Percentiles rank a stretch among this genome's conserved stretches.
Evolutionary conservation across 2,113 vertebrate genomes (phyloP).

Genomic region (Carollia perspicillata): DNA sequence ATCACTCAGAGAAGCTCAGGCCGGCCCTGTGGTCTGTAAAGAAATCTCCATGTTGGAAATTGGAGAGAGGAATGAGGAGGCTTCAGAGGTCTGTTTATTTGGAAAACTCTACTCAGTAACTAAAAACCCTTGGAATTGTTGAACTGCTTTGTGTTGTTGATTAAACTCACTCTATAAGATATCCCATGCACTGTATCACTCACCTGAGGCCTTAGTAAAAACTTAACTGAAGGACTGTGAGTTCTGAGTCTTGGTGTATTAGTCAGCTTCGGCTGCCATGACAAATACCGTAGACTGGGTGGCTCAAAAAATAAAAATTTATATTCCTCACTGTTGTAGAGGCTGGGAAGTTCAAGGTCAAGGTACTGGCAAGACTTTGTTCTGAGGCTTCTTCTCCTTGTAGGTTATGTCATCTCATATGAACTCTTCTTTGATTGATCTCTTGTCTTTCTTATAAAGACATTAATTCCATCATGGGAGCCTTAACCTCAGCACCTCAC

Average conservation of each 20-base stretch:
- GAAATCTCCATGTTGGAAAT: neutral
- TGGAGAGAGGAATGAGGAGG: neutral
- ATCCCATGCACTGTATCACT: fast-evolving
- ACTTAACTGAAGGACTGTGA: neutral
- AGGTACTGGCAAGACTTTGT: neutral
- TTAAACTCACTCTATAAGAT: neutral
- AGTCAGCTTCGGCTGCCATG: neutral
- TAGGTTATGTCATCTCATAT: neutral
- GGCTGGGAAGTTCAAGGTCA: neutral
- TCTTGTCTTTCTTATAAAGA: neutral
- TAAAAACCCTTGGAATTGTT: neutral
- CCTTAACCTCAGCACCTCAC: neutral
- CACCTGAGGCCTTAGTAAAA: neutral
- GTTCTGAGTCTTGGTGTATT: neutral
- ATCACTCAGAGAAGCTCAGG: neutral
- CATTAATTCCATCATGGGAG: no score
- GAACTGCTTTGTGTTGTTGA: neutral
- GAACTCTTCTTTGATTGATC: neutral
- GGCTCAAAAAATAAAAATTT: neutral
- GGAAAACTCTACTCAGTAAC: neutral
- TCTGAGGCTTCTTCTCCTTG: neutral
- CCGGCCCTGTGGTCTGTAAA: neutral
- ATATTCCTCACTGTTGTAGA: neutral
- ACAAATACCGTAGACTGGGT: neutral
- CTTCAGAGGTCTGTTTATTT: neutral